Percentiles rank a stretch among this genome's conserved stretches.
phyloP scores from a whole-genome alignment of 2,113 vertebrate genomes.

The Poecilia latipinna region DNA sequence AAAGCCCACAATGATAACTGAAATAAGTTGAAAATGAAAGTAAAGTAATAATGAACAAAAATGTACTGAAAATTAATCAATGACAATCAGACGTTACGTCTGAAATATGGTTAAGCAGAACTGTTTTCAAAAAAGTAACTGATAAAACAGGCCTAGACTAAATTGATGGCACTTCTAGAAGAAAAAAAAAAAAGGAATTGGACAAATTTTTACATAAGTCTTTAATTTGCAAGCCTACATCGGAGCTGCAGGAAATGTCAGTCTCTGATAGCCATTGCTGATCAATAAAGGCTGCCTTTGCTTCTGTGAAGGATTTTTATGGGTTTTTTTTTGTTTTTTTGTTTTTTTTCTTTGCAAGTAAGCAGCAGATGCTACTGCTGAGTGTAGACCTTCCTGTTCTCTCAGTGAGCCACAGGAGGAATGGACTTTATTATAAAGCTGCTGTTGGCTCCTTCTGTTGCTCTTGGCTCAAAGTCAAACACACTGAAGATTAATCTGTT shows the following conservation, averaged over 20 bases:
- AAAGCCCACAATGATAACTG: no score
- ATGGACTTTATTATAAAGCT: constrained; percentile 35
- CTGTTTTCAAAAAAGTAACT: no score
- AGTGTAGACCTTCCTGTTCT: constrained; percentile 31
- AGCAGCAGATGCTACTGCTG: constrained; percentile 46
- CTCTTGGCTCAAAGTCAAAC: constrained; percentile 27
- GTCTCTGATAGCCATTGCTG: neutral
- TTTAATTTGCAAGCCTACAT: neutral
- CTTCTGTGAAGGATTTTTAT: neutral
- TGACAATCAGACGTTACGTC: no score
- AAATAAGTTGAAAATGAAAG: no score
- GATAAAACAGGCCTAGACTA: no score
- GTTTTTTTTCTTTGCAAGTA: neutral
- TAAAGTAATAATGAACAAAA: no score
- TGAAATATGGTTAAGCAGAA: no score
- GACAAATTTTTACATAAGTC: neutral
- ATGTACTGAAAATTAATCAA: no score
- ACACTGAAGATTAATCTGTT: constrained; percentile 34
- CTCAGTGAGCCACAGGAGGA: constrained; percentile 58
- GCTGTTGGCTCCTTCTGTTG: constrained; percentile 27
- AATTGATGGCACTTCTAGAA: no score
- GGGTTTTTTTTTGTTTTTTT: neutral
- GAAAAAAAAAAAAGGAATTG: no score
- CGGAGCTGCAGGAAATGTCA: neutral
- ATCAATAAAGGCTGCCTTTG: neutral